These are phyloP conservation scores for Peromyscus melanophrys DNA, from an alignment of 2,797 vertebrate genomes.

Conservation along the genomic window DNA sequence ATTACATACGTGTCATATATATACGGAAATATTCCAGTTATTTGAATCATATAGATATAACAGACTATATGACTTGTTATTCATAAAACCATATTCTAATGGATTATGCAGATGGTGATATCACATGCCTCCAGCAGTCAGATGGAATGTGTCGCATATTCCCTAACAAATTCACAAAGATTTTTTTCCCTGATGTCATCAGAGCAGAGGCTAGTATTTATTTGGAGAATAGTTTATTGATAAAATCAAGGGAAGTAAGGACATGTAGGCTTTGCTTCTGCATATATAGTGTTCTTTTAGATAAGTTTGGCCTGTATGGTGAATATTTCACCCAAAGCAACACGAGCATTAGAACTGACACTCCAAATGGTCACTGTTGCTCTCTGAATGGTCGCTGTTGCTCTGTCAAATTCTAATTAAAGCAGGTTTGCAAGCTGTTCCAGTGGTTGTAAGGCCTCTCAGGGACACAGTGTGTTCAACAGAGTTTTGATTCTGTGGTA, in stretches of 20 bases:
- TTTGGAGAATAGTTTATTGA: not conserved
- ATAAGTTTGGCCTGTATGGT: not conserved
- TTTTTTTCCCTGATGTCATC: not conserved
- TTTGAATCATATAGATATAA: not conserved
- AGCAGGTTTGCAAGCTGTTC: constrained; percentile 53
- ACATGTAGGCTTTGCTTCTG: not conserved
- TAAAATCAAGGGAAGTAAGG: constrained; percentile 4
- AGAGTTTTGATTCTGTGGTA: constrained; percentile 52
- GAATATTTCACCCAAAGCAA: not conserved
- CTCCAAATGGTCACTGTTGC: constrained; percentile 17
- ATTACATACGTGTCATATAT: not conserved
- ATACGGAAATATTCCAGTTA: not conserved
- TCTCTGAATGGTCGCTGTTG: constrained; percentile 48
- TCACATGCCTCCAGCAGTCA: not conserved
- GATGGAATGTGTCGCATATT: not conserved
- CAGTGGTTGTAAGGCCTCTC: not conserved
- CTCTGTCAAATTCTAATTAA: constrained; percentile 69
- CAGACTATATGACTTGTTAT: not conserved
- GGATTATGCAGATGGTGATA: not conserved
- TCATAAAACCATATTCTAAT: not conserved
- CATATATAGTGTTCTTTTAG: not conserved
- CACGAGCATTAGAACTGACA: constrained; percentile 27
- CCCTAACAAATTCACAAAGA: constrained; percentile 30
- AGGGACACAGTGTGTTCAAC: not conserved
- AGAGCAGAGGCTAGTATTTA: not conserved